These are phyloP conservation scores for Alectura lathami DNA, from an alignment of 2,113 vertebrate genomes.

Conservation along the genomic window DNA sequence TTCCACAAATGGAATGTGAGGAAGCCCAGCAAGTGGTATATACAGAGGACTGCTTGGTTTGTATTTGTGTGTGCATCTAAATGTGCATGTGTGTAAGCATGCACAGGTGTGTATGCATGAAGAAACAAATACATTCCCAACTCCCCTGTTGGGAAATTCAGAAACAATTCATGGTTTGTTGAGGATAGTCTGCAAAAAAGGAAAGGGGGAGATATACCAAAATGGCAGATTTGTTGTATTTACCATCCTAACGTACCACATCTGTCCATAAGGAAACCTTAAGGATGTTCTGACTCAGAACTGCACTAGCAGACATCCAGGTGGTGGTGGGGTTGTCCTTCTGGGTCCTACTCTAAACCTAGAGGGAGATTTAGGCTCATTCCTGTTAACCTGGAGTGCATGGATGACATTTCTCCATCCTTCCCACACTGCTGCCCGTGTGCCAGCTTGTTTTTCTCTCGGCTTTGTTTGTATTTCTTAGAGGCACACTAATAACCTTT, in stretches of 20 bases:
- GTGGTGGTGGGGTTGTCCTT: neutral
- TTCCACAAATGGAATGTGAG: neutral
- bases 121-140: neutral
- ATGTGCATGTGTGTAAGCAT: neutral
- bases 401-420: conserved; percentile 36
- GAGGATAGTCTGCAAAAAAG: neutral
- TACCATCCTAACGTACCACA: neutral
- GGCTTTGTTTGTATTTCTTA: conserved; percentile 51
- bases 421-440: neutral
- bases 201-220: neutral
- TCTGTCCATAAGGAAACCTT: neutral
- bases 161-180: neutral
- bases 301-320: neutral
- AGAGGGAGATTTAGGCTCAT: conserved; percentile 21
- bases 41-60: neutral
- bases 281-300: neutral
- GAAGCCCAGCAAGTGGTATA: fast-evolving
- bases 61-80: neutral
- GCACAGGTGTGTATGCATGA: fast-evolving
- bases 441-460: neutral
- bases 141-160: neutral
- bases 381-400: conserved; percentile 10
- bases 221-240: neutral
- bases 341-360: neutral
- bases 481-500: conserved; percentile 62